Evolutionary conservation across 64 coral and sea anemone species (phyloP), one percentile per base, ranked within the genome.

Genomic region (Porites lutea): DNA sequence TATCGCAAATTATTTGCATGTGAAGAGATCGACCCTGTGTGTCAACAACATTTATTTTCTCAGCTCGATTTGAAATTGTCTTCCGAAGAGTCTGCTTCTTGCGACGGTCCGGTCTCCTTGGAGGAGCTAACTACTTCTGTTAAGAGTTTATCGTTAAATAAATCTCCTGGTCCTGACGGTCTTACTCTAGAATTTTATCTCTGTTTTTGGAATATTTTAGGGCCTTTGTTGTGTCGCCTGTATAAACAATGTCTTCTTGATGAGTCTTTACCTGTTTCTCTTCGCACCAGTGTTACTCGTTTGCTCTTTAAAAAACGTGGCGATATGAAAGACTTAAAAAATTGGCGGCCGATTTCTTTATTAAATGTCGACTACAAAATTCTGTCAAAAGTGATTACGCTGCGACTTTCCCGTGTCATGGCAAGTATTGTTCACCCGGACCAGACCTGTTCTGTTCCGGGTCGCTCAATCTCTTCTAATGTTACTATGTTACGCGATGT

Each of bases 301-400:
- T 15, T 81, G 2, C 9, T 90, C 6, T 66, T 15, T 77, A 90
- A 90, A 18, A 79, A 79, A 21, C 71, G 71, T 10, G 76, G 63
- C 13, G 76, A 90, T 18, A 52, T 47, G 16, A 21, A 48, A 53
- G 3, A 49, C 6, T 15, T 80, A 1, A 80, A 90, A 22, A 90
- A 90, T 27, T 79, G 75, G 48, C 55, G 77, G 2, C 74, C 88
- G 3, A 79, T 89, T 7, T 79, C 74, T 23, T 16, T 79, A n/a
- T n/a, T 89, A 6, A 90, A 90, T 69, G 48, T 54, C 2, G 88
- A 79, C 16, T 90, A 90, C 23, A 90, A 90, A 27, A 20, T 81
- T 22, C 0, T 70, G 16, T 75, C 88, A 13, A 90, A 68, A 8
- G 55, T 14, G 0, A 0, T 90, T 8, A 64, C 77, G 12, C 23